Percentiles rank a stretch among this genome's conserved stretches.
These are phyloP conservation scores for Crocallis elinguaria DNA, from an alignment of 2,888 invertebrate genomes.

Conservation along the genomic window DNA sequence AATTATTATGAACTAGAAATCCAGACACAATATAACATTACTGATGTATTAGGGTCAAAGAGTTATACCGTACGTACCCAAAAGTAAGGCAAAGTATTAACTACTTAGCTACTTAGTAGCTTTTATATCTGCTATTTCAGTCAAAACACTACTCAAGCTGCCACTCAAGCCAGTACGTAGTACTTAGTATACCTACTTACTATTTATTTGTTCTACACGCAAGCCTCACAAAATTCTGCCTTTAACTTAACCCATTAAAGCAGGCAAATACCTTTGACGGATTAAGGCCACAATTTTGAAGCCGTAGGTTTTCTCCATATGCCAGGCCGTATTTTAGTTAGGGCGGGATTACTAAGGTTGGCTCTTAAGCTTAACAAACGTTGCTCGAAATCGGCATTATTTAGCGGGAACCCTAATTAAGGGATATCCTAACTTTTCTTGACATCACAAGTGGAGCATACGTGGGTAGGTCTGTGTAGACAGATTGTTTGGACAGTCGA, in stretches of 20 bases:
- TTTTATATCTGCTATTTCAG: too few relatives aligned
- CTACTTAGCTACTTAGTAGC: too few relatives aligned
- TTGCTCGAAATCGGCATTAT: slow-evolving; percentile 71
- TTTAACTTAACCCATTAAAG: slow-evolving; percentile 31
- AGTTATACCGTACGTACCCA: too few relatives aligned
- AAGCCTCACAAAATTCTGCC: slow-evolving; percentile 15
- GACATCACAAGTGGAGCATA: slow-evolving; percentile 60
- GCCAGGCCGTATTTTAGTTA: slow-evolving; percentile 34
- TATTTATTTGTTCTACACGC: slow-evolving; percentile 1
- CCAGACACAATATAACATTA: too few relatives aligned
- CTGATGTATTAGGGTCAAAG: too few relatives aligned
- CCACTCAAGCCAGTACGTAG: too few relatives aligned
- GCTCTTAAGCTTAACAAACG: slow-evolving; percentile 70
- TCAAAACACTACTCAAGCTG: too few relatives aligned
- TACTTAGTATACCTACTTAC: too few relatives aligned
- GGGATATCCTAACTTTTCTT: slow-evolving; percentile 72
- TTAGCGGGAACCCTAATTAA: slow-evolving; percentile 71
- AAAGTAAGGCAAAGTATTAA: too few relatives aligned
- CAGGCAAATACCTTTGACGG: slow-evolving; percentile 42
- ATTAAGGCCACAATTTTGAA: slow-evolving; percentile 39
- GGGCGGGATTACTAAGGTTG: slow-evolving; percentile 54
- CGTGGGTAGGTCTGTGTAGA: slow-evolving; percentile 52
- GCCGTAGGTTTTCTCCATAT: slow-evolving; percentile 35
- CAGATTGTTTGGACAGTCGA: slow-evolving; percentile 67
- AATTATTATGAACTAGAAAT: too few relatives aligned